Evolutionary conservation across 64 coral and sea anemone species (phyloP), one percentile per base, ranked within the genome.

Genomic region (Dendrophyllia cribrosa): DNA sequence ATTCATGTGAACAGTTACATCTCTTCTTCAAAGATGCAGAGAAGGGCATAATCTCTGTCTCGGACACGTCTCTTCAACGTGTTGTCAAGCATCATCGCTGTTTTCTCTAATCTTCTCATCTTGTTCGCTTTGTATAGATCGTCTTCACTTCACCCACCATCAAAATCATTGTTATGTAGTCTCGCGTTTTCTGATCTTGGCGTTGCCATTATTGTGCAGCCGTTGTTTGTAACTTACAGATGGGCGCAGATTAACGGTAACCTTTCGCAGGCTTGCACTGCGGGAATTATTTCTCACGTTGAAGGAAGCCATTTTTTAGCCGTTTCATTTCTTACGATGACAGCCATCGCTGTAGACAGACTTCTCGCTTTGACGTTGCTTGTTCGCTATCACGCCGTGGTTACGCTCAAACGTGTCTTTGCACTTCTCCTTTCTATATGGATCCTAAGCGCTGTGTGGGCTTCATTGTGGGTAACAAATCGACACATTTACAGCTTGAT

Each of bases 331-430:
- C 9, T 23, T 5, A 87, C 85, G 3, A 59, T 73, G 66, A 53
- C 71, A 5, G 65, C 68, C 44, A 74, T 87, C 19, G 24, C 67
- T 16, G 48, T 87, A 6, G 85, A 87, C 71, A 67, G 51, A 17
- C 55, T 59, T 24, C 48, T 58, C 7, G 85, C 85, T 12, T 68
- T 87, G 9, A 16, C 22, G 2, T 58, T 70, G 9, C 66, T 55
- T 10, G 24, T 87, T 21, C 44, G 51, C 1, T 87, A 87, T 34
- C 66, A 87, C 17, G 2, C 10, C 7, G 12, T 52, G n/a, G 85
- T 87, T 0, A 87, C 65, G 19, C 22, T 73, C 66, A 87, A 87
- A 34, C 49, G 85, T 5, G 55, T 55, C 9, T 1, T 25, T 12
- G 0, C 73, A 3, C 8, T 58, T 24, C 49, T 87, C 20, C 0